phyloP scores from a whole-genome alignment of 2,113 vertebrate species.

The Oenanthe melanoleuca region DNA sequence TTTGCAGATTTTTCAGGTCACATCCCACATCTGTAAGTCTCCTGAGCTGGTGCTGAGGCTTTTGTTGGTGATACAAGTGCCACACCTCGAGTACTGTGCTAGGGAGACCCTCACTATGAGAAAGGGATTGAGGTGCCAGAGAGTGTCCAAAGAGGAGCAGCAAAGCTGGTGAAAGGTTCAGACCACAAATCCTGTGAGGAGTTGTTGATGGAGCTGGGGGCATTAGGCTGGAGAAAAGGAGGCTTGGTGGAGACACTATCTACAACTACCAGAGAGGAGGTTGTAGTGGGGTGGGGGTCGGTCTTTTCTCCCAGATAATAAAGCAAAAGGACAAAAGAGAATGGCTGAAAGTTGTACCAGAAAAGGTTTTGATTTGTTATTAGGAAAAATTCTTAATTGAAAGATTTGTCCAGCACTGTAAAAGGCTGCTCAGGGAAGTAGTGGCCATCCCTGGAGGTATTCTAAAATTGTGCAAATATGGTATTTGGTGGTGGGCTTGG shows the following conservation, averaged over 20 bases:
- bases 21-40: background rate
- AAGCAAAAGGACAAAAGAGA: background rate
- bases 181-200: background rate
- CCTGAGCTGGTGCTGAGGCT: background rate
- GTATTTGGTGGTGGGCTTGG: background rate
- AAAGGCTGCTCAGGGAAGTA: background rate
- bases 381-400: background rate
- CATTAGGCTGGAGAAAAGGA: background rate
- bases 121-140: background rate
- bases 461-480: background rate
- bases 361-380: background rate
- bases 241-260: background rate
- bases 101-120: background rate
- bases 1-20: background rate
- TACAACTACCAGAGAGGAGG: background rate
- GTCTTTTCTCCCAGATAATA: background rate
- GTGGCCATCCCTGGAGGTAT: background rate
- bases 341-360: background rate
- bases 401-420: background rate
- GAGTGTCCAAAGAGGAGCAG: background rate
- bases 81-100: background rate
- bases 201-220: background rate
- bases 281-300: background rate
- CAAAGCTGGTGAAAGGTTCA: background rate
- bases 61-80: background rate